Conservation (phyloP, 2,797 vertebrate genomes). For the Simalia tracyae region DNA sequence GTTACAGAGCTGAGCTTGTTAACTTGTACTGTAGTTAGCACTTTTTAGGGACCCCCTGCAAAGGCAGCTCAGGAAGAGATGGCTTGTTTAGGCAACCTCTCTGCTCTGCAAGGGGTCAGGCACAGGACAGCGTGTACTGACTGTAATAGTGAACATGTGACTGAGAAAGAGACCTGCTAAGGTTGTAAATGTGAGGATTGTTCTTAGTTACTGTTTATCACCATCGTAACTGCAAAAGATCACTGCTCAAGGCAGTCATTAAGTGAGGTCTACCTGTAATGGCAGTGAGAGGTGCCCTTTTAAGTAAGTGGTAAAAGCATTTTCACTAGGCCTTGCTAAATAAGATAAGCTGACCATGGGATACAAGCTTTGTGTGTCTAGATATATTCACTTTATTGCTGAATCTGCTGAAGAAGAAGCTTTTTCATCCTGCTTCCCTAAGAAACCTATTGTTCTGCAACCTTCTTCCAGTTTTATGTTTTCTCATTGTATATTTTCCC, state of each 20-base stretch:
- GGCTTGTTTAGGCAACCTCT: not conserved
- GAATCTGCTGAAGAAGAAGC: not conserved
- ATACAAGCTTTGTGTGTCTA: not conserved
- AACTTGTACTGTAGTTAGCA: not conserved
- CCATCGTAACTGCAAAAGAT: not conserved
- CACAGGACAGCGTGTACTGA: not conserved
- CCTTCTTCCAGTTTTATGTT: not conserved
- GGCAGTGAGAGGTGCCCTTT: not conserved
- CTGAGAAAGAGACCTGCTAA: not conserved
- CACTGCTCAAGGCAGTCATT: not conserved
- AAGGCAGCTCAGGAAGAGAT: not conserved
- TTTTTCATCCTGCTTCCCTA: not conserved
- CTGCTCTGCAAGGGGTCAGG: not conserved
- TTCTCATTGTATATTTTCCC: not conserved
- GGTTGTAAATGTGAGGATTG: not conserved
- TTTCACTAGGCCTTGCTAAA: not conserved
- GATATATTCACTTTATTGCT: not conserved
- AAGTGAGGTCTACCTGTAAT: not conserved
- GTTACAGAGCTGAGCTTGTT: not conserved
- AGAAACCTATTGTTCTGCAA: not conserved
- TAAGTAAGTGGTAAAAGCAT: not conserved
- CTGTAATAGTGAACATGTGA: not conserved
- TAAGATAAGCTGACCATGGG: not conserved
- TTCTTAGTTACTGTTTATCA: not conserved
- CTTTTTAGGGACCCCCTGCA: not conserved